These are phyloP conservation scores for Emys orbicularis DNA, from an alignment of 2,797 vertebrate species.

Conservation along the genomic window DNA sequence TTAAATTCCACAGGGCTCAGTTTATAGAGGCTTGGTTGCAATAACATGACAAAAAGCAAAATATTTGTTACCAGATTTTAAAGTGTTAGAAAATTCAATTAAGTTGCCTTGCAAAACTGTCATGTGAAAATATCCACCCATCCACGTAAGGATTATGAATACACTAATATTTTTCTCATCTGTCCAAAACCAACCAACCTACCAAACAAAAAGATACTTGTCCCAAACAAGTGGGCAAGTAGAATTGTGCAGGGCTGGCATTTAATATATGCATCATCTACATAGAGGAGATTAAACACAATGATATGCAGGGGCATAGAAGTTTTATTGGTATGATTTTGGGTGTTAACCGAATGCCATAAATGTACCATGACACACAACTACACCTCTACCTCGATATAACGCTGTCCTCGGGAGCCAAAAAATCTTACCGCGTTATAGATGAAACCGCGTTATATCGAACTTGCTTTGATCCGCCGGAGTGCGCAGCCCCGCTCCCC, in stretches of 20 bases:
- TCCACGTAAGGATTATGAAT: background rate
- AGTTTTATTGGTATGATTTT: background rate
- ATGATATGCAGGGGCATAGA: background rate
- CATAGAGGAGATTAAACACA: background rate
- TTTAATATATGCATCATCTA: background rate
- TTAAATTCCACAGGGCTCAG: background rate
- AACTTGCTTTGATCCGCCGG: too few relatives aligned
- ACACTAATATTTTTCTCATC: background rate
- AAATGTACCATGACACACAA: background rate
- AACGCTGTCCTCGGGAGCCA: too few relatives aligned
- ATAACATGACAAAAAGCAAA: conserved; percentile 10
- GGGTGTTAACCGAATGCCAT: background rate
- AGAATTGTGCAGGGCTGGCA: background rate
- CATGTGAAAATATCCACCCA: background rate
- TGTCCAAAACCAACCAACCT: background rate
- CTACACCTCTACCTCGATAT: background rate
- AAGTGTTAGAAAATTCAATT: background rate
- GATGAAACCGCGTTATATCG: too few relatives aligned
- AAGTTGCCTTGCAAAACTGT: background rate
- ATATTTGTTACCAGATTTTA: background rate
- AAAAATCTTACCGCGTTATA: too few relatives aligned
- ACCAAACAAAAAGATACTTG: background rate
- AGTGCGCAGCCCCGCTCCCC: too few relatives aligned
- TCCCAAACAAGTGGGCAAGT: background rate
- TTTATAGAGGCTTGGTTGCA: background rate